Evolutionary conservation across 2,113 vertebrate genomes (phyloP).

Genomic region (Empidonax alnorum): DNA sequence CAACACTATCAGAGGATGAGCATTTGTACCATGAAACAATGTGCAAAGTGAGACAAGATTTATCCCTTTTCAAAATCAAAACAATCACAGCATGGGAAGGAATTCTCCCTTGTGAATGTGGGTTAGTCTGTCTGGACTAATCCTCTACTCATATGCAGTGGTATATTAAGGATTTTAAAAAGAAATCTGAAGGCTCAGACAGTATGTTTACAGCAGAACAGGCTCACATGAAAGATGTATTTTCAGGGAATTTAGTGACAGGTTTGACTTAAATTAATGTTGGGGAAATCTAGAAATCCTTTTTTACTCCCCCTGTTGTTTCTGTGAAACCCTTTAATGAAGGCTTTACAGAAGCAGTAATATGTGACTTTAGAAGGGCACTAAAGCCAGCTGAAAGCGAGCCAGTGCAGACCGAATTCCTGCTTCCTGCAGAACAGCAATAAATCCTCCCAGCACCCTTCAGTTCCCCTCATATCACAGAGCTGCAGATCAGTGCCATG

Average conservation of each 20-base stretch:
- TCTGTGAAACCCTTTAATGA: neutral
- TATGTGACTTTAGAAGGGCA: neutral
- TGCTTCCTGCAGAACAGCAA: neutral
- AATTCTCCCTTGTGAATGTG: neutral
- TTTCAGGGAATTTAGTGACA: neutral
- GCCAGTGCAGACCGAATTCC: neutral
- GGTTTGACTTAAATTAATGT: neutral
- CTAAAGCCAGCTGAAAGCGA: neutral
- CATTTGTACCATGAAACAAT: neutral
- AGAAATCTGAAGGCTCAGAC: slow-evolving; percentile 1
- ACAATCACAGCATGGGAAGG: neutral
- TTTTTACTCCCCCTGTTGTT: neutral
- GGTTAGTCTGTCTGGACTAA: slow-evolving; percentile 43
- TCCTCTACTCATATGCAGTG: neutral
- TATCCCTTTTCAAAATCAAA: neutral
- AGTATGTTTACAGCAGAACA: slow-evolving; percentile 10
- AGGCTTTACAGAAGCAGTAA: slow-evolving; percentile 12
- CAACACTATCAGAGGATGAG: neutral
- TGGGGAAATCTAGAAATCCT: neutral
- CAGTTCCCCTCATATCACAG: neutral
- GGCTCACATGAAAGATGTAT: neutral
- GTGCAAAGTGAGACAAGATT: neutral
- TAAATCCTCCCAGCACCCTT: neutral
- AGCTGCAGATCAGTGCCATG: neutral
- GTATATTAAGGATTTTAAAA: slow-evolving; percentile 37